These are phyloP conservation scores for Scaptodrosophila latifasciaeformis DNA, from an alignment of 2,888 invertebrate genomes.

Conservation along the genomic window DNA sequence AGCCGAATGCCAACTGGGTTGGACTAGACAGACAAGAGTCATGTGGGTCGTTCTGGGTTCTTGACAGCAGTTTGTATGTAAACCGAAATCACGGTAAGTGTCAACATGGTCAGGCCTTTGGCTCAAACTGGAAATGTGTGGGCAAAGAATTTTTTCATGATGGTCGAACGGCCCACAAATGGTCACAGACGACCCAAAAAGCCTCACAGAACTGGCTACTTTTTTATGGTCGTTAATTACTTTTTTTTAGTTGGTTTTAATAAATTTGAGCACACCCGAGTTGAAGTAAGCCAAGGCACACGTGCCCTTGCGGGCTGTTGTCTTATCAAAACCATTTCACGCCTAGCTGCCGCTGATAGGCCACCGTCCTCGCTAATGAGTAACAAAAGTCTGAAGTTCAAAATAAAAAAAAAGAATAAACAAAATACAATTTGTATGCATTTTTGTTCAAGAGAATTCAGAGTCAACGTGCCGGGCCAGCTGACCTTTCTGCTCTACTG, in stretches of 20 bases:
- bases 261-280: too few relatives aligned
- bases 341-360: conserved; percentile 35
- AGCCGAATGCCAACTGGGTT: not conserved
- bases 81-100: too few relatives aligned
- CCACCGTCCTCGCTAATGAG: conserved; percentile 21
- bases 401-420: conserved; percentile 20
- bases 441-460: conserved; percentile 1
- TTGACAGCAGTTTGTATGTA: not conserved
- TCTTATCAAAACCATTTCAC: conserved; percentile 47
- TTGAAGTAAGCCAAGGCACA: conserved; percentile 5
- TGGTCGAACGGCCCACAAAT: too few relatives aligned
- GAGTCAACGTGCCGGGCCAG: conserved; percentile 5
- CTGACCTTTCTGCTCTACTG: conserved; percentile 36
- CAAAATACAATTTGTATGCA: conserved; percentile 41
- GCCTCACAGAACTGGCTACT: too few relatives aligned
- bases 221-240: too few relatives aligned
- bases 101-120: too few relatives aligned
- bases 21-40: not conserved
- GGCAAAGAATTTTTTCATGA: too few relatives aligned
- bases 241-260: too few relatives aligned
- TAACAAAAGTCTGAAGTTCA: conserved; percentile 26
- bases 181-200: conserved; percentile 4
- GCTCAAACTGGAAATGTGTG: too few relatives aligned
- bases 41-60: not conserved
- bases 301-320: conserved; percentile 34